These are phyloP conservation scores for Pseudorectes ferrugineus DNA, from an alignment of 2,113 vertebrate species.

Conservation along the genomic window DNA sequence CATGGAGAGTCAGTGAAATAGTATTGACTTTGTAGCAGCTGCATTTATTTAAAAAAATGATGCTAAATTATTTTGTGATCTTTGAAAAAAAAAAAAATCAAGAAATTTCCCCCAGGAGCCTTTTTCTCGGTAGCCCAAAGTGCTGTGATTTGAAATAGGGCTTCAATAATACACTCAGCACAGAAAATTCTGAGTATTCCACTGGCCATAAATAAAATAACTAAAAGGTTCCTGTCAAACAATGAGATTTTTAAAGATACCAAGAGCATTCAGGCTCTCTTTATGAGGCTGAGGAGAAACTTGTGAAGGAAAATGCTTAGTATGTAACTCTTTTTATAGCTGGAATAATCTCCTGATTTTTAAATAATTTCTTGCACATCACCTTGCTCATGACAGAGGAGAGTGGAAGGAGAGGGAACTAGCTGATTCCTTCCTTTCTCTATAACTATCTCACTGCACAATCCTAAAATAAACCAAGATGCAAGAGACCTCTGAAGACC, in stretches of 20 bases:
- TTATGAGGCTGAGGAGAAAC: neutral
- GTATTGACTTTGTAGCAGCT: neutral
- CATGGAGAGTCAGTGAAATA: neutral
- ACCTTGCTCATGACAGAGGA: neutral
- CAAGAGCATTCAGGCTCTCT: neutral
- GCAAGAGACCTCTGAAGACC: neutral
- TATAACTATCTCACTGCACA: neutral
- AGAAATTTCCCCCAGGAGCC: neutral
- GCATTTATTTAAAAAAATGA: neutral
- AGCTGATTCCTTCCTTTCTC: neutral
- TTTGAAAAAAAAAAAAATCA: neutral
- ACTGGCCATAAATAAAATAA: neutral
- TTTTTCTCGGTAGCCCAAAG: neutral
- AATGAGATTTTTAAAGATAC: neutral
- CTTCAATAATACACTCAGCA: neutral
- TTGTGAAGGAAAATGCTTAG: neutral
- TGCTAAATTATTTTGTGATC: neutral
- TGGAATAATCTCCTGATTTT: neutral
- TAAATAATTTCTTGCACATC: neutral
- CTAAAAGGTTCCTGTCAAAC: neutral
- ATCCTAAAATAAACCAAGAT: neutral
- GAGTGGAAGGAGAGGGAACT: neutral
- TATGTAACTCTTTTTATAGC: neutral
- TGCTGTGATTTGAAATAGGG: neutral
- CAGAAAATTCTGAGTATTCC: neutral